These are phyloP conservation scores for Acrocera orbiculus DNA, from an alignment of 2,888 invertebrate species.

Conservation along the genomic window DNA sequence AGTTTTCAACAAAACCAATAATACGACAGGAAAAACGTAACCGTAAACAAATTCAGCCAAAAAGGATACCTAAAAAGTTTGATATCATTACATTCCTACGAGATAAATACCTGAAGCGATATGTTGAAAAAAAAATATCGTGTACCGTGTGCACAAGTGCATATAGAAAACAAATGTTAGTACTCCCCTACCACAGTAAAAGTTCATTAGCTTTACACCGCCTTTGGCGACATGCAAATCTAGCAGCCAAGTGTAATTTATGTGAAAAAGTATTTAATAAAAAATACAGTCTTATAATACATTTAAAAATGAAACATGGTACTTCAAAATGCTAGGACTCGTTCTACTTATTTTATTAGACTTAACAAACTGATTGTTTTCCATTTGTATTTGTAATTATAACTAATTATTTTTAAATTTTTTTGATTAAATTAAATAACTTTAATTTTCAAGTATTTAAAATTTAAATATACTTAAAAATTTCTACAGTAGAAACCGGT, in stretches of 20 bases:
- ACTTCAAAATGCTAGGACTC: too few species aligned
- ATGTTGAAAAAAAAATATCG: constrained; percentile 24
- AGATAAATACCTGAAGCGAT: constrained; percentile 30
- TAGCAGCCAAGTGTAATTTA: constrained; percentile 15
- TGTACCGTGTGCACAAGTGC: constrained; percentile 23
- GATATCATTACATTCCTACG: constrained; percentile 24
- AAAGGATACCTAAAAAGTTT: constrained; percentile 25
- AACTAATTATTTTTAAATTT: too few species aligned
- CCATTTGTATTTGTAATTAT: too few species aligned
- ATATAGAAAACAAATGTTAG: not conserved
- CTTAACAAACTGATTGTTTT: too few species aligned
- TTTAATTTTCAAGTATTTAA: too few species aligned
- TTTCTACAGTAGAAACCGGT: too few species aligned
- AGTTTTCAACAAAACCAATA: not conserved
- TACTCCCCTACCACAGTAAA: constrained; percentile 32
- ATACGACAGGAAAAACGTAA: constrained; percentile 5
- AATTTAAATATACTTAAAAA: too few species aligned
- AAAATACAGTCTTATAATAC: constrained; percentile 24
- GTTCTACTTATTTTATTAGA: too few species aligned
- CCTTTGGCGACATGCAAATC: constrained; percentile 33
- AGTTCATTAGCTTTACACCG: constrained; percentile 34
- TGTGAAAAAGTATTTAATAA: constrained; percentile 21
- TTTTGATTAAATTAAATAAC: too few species aligned
- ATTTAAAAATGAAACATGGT: constrained; percentile 18
- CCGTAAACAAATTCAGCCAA: constrained; percentile 35